A percentile compares a stretch with the other conserved stretches of the same genome.
Conservation (phyloP, 2,888 invertebrate genomes). For the Trachelus troglodyta region DNA sequence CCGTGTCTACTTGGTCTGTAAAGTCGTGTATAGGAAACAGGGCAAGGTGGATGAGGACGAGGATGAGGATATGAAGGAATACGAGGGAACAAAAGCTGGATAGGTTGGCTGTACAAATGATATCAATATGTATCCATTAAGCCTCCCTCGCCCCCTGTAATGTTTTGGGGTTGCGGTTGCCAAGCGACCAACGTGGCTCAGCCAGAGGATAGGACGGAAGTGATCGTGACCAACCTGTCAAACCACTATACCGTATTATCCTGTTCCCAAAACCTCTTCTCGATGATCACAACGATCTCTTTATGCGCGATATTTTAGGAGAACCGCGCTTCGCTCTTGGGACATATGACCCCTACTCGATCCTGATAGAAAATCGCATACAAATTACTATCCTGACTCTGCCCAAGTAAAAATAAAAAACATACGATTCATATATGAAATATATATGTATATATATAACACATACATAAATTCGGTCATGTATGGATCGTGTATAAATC, state of each 20-base stretch:
- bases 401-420: too few relatives aligned
- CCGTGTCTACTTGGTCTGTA: not conserved
- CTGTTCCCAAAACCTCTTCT: not conserved
- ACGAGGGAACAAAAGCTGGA: slow-evolving; percentile 3
- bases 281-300: not conserved
- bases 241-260: slow-evolving; percentile 8
- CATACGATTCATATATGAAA: too few relatives aligned
- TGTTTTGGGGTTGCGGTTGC: slow-evolving; percentile 42
- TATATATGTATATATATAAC: too few relatives aligned
- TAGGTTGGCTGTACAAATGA: slow-evolving; percentile 45
- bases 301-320: not conserved
- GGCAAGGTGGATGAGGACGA: not conserved
- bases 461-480: too few relatives aligned
- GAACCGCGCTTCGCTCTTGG: not conserved
- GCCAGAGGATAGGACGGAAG: slow-evolving; percentile 26
- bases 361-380: not conserved
- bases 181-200: slow-evolving; percentile 37
- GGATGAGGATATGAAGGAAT: slow-evolving; percentile 9
- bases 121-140: slow-evolving; percentile 61
- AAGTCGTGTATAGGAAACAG: not conserved
- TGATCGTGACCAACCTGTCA: slow-evolving; percentile 52
- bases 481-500: too few relatives aligned
- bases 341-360: not conserved
- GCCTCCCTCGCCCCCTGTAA: slow-evolving; percentile 35
- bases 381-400: not conserved